Percentiles rank a stretch among this genome's conserved stretches.
Evolutionary conservation across 2,113 vertebrate species (phyloP).

Genomic region (Globicephala melas): DNA sequence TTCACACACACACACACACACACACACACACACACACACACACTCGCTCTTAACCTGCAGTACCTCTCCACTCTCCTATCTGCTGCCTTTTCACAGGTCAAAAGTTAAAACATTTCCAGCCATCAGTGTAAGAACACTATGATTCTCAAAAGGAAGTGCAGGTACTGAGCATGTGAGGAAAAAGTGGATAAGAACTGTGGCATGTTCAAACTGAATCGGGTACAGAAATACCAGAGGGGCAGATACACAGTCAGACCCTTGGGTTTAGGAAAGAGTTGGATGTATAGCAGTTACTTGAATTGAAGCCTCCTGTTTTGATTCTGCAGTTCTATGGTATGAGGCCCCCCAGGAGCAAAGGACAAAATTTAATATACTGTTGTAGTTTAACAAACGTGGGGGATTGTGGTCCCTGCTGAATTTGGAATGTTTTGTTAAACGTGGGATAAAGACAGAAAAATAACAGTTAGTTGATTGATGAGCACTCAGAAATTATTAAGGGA

Average conservation of each 20-base stretch:
- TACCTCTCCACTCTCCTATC: not conserved
- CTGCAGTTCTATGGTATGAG: not conserved
- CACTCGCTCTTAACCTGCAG: not conserved
- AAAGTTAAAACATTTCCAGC: not conserved
- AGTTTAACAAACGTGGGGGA: not conserved
- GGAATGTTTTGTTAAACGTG: not conserved
- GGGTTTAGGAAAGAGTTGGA: not conserved
- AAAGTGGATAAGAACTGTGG: not conserved
- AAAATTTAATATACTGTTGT: not conserved
- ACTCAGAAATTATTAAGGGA: slow-evolving; percentile 16
- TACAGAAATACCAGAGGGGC: not conserved
- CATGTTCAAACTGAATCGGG: not conserved
- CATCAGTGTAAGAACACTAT: not conserved
- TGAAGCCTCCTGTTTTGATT: not conserved
- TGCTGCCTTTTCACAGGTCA: not conserved
- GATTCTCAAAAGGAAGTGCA: not conserved
- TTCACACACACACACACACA: not conserved
- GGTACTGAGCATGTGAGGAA: not conserved
- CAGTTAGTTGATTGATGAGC: not conserved
- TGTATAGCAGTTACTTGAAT: not conserved
- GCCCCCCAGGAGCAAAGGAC: not conserved
- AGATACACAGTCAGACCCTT: not conserved
- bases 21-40: not conserved
- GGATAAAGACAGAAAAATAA: not conserved
- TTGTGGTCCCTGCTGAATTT: not conserved